Conservation (phyloP, 2,888 invertebrate genomes). For the Callosobruchus maculatus region DNA sequence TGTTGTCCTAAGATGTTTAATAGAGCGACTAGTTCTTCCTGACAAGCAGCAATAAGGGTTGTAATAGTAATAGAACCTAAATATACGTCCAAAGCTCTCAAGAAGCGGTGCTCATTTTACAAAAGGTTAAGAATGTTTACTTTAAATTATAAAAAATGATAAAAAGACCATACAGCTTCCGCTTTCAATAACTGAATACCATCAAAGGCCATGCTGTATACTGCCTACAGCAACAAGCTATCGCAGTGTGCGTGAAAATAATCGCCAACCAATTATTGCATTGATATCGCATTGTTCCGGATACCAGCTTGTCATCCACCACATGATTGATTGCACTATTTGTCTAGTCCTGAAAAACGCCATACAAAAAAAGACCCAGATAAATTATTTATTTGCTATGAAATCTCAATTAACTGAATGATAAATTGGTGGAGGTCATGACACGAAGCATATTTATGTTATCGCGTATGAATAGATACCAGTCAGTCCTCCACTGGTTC, state of each 20-base stretch:
- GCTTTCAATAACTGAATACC: too few relatives aligned
- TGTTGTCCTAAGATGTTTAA: too few relatives aligned
- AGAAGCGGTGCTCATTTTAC: too few relatives aligned
- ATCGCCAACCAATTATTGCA: neutral
- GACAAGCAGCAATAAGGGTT: too few relatives aligned
- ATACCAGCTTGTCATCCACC: neutral
- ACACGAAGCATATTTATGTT: neutral
- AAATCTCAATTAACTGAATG: neutral
- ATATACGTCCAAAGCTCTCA: too few relatives aligned
- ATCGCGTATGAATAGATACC: neutral
- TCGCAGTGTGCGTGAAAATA: neutral
- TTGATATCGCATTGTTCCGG: neutral
- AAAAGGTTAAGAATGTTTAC: too few relatives aligned
- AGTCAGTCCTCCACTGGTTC: neutral
- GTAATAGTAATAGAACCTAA: too few relatives aligned
- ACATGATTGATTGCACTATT: neutral
- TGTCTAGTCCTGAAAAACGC: neutral
- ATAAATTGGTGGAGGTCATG: neutral
- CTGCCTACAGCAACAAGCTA: neutral
- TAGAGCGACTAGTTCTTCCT: too few relatives aligned
- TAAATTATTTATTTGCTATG: neutral
- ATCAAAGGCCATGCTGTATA: neutral
- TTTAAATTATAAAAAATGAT: too few relatives aligned
- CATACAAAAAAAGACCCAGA: neutral
- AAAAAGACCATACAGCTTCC: too few relatives aligned